phyloP scores from a whole-genome alignment of 1,140 invertebrate species.

The Propsilocerus akamusi region DNA sequence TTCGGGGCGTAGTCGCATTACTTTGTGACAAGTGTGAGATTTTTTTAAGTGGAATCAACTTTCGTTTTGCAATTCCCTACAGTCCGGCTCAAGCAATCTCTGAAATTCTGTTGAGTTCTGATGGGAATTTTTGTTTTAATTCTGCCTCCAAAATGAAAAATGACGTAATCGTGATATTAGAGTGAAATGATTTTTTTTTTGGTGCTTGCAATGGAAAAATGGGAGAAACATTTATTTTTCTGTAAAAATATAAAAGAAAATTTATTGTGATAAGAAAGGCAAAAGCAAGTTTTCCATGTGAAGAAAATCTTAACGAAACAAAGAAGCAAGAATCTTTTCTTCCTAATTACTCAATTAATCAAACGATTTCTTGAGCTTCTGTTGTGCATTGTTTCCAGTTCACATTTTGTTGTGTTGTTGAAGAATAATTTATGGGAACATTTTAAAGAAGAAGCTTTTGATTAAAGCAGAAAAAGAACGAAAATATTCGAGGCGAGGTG shows the following conservation, averaged over 20 bases:
- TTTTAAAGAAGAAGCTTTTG: too few relatives aligned
- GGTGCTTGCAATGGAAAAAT: not conserved
- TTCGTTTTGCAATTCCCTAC: not conserved
- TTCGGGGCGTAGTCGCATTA: slow-evolving; percentile 3
- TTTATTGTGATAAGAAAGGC: not conserved
- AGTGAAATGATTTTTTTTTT: not conserved
- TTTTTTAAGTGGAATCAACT: not conserved
- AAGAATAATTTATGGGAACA: too few relatives aligned
- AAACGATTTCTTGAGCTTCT: not conserved
- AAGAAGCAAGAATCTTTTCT: not conserved
- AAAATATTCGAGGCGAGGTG: not conserved
- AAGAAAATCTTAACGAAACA: not conserved
- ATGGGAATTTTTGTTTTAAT: not conserved
- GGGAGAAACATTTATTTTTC: not conserved
- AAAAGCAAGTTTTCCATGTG: not conserved
- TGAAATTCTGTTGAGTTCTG: not conserved
- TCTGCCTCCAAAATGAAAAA: not conserved
- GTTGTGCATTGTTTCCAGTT: too few relatives aligned
- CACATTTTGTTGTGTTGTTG: too few relatives aligned
- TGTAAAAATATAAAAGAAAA: not conserved
- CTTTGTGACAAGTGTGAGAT: too few relatives aligned
- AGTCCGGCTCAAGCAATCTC: not conserved
- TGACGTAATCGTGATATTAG: not conserved
- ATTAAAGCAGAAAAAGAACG: not conserved
- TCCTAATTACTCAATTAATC: slow-evolving; percentile 2